These are phyloP conservation scores for Pegoplata infirma DNA, from an alignment of 2,888 invertebrate genomes.

Conservation along the genomic window DNA sequence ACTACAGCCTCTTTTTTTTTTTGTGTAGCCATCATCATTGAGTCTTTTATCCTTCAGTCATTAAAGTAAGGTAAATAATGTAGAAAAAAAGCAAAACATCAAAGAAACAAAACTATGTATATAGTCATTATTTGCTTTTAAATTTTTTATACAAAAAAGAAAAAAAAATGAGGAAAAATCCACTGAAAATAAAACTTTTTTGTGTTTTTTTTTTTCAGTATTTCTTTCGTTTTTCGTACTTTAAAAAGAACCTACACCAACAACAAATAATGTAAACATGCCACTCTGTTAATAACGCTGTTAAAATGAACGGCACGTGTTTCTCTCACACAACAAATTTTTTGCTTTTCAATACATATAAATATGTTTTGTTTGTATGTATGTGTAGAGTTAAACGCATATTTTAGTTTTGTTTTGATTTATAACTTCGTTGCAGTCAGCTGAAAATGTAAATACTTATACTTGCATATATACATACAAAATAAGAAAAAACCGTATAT, in stretches of 20 bases:
- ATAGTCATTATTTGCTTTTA: conserved; percentile 71
- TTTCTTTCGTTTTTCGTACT: too few relatives aligned
- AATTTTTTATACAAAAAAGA: conserved; percentile 59
- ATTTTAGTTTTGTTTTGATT: conserved; percentile 59
- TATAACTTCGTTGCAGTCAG: conserved; percentile 58
- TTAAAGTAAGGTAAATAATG: conserved; percentile 61
- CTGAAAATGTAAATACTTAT: conserved; percentile 35
- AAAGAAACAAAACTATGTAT: conserved; percentile 59
- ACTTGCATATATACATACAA: background rate
- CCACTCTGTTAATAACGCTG: conserved; percentile 57
- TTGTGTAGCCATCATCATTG: conserved; percentile 37
- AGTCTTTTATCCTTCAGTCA: conserved; percentile 57
- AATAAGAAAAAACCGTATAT: conserved; percentile 14
- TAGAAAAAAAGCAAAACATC: conserved; percentile 45
- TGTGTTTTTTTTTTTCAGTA: too few relatives aligned
- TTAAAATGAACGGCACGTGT: conserved; percentile 61
- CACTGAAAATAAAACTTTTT: conserved; percentile 23
- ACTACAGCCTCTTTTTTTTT: conserved; percentile 44
- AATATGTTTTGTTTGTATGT: background rate
- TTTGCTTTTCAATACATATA: background rate
- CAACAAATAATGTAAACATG: conserved; percentile 65
- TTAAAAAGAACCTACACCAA: conserved; percentile 63
- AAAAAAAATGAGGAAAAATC: conserved; percentile 14
- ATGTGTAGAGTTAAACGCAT: conserved; percentile 23
- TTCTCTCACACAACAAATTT: conserved; percentile 56